phyloP scores from a whole-genome alignment of 2,888 invertebrate genomes.

The Eurois occulta region DNA sequence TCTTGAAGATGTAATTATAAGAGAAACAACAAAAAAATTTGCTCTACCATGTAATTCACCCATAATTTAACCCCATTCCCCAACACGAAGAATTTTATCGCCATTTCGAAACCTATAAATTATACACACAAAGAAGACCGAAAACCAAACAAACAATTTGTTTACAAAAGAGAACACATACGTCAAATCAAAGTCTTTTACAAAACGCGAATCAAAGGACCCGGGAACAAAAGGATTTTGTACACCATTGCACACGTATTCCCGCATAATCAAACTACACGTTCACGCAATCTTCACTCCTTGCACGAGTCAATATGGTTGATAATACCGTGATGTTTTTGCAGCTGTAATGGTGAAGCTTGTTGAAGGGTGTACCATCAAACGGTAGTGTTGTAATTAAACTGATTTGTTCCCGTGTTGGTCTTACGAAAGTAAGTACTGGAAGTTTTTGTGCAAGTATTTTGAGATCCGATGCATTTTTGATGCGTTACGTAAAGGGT shows the following conservation, averaged over 20 bases:
- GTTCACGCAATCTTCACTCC: constrained; percentile 14
- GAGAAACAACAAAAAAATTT: background rate
- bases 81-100: constrained; percentile 35
- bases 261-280: background rate
- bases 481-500: background rate
- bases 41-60: background rate
- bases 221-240: constrained; percentile 72
- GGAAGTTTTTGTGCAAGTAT: constrained; percentile 41
- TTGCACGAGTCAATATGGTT: background rate
- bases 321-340: background rate
- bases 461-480: constrained; percentile 37
- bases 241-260: constrained; percentile 25
- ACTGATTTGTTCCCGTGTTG: constrained; percentile 54
- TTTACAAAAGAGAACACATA: constrained; percentile 61
- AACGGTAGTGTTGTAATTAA: constrained; percentile 68
- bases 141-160: constrained; percentile 60
- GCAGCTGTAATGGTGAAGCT: background rate
- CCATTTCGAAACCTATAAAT: constrained; percentile 62
- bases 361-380: constrained; percentile 62
- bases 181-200: constrained; percentile 68
- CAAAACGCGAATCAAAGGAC: constrained; percentile 73
- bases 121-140: constrained; percentile 57
- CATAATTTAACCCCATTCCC: constrained; percentile 13
- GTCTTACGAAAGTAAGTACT: constrained; percentile 56
- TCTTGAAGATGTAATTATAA: background rate